Conservation (phyloP, 2,888 invertebrate species). For the Hoplodrina blanda region DNA sequence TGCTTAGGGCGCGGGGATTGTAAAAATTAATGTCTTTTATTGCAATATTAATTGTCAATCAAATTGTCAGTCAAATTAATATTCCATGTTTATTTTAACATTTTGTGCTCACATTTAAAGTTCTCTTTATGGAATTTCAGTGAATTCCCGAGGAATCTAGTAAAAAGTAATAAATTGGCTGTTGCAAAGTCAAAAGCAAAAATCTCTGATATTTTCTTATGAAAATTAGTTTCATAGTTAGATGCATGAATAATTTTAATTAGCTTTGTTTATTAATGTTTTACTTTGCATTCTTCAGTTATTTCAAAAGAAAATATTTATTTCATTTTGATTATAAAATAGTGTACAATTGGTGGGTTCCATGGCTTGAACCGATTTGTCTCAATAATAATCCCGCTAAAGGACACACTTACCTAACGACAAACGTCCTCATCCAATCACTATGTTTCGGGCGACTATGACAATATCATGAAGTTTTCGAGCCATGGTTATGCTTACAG, state of each 20-base stretch:
- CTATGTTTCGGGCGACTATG: background rate
- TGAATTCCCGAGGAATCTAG: constrained; percentile 8
- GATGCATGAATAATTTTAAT: constrained; percentile 34
- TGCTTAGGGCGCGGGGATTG: no score
- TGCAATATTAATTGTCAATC: no score
- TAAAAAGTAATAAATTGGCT: constrained; percentile 8
- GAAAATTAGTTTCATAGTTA: constrained; percentile 20
- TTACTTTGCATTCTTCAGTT: constrained; percentile 26
- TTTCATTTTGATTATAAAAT: background rate
- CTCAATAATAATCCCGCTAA: background rate
- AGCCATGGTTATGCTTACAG: no score
- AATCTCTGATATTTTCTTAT: constrained; percentile 7
- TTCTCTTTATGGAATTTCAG: constrained; percentile 6
- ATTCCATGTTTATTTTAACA: no score
- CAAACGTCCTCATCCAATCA: background rate
- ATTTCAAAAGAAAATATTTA: background rate
- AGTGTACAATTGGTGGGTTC: no score
- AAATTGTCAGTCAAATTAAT: no score
- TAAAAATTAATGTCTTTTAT: no score
- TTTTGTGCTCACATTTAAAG: background rate
- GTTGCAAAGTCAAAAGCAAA: constrained; percentile 11
- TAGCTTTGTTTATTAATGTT: constrained; percentile 26
- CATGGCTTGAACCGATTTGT: background rate
- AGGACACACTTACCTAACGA: background rate
- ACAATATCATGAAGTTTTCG: no score